phyloP scores from a whole-genome alignment of 2,888 invertebrate genomes.

The Pyrochroa serraticornis region DNA sequence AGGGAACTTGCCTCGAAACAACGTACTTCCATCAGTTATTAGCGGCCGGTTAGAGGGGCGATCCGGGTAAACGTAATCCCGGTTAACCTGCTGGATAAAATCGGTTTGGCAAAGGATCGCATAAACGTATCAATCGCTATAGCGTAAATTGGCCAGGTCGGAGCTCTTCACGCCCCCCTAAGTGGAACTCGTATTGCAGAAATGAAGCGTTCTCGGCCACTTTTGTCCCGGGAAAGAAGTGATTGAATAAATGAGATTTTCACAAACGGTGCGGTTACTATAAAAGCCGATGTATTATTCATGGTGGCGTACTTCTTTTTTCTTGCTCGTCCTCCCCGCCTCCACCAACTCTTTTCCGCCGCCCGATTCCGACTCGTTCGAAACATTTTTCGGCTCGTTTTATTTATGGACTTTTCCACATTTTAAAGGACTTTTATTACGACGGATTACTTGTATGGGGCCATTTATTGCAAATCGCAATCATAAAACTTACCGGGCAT shows the following conservation, averaged over 20 bases:
- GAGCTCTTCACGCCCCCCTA: background rate
- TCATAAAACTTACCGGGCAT: background rate
- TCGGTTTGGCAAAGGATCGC: too few relatives aligned
- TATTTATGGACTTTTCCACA: conserved; percentile 32
- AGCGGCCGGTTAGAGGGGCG: too few relatives aligned
- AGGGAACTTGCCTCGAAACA: conserved; percentile 14
- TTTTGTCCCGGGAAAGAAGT: conserved; percentile 38
- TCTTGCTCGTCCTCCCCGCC: conserved; percentile 18
- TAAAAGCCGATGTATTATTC: conserved; percentile 44
- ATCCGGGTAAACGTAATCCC: too few relatives aligned
- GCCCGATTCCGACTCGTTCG: conserved; percentile 25
- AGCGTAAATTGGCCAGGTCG: background rate
- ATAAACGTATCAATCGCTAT: background rate
- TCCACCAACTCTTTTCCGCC: conserved; percentile 27
- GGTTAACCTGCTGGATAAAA: too few relatives aligned
- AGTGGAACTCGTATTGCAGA: conserved; percentile 12
- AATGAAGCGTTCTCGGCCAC: conserved; percentile 24
- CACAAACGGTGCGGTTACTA: conserved; percentile 42
- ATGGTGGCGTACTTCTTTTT: conserved; percentile 35
- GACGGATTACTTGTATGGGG: conserved; percentile 25
- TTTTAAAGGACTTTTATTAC: conserved; percentile 31
- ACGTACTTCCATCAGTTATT: conserved; percentile 12
- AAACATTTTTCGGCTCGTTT: conserved; percentile 34
- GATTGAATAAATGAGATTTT: conserved; percentile 54
- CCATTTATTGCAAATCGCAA: background rate